phyloP scores from a whole-genome alignment of 2,797 vertebrate species.

The Hephaestus fuliginosus region DNA sequence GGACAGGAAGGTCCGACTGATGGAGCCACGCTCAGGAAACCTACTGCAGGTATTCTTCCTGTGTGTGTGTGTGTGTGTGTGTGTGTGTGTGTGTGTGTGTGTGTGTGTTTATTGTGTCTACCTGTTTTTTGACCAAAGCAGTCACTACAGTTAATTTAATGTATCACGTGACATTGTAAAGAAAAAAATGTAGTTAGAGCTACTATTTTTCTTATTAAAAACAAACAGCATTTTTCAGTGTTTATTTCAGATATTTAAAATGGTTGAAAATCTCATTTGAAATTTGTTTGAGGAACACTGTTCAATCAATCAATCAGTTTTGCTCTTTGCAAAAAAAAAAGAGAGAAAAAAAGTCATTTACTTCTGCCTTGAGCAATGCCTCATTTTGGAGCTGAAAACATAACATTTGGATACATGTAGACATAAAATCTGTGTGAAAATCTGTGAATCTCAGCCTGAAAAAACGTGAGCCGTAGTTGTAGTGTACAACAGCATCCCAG shows the following conservation, averaged over 20 bases:
- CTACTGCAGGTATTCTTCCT: constrained; percentile 84
- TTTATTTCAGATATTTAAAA: not conserved
- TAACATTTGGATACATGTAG: not conserved
- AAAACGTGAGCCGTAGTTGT: not conserved
- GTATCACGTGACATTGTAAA: not conserved
- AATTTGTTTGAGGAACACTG: not conserved
- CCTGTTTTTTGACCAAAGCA: not conserved
- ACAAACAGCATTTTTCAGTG: not conserved
- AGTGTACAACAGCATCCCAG: not conserved
- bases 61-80: constrained; percentile 1
- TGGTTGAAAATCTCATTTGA: not conserved
- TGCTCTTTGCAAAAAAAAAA: not conserved
- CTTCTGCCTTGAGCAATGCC: not conserved
- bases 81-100: constrained; percentile 1
- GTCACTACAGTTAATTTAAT: not conserved
- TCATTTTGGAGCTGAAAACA: not conserved
- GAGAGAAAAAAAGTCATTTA: not conserved
- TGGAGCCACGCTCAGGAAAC: constrained; percentile 87
- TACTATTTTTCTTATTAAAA: not conserved
- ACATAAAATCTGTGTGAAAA: not conserved
- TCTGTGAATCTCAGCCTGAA: not conserved
- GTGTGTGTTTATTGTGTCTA: not conserved
- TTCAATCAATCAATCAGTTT: too few relatives aligned
- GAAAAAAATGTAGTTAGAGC: not conserved
- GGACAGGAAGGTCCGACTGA: constrained; percentile 90